phyloP scores from a whole-genome alignment of 2,888 invertebrate genomes.

The Palloptera scutellata region DNA sequence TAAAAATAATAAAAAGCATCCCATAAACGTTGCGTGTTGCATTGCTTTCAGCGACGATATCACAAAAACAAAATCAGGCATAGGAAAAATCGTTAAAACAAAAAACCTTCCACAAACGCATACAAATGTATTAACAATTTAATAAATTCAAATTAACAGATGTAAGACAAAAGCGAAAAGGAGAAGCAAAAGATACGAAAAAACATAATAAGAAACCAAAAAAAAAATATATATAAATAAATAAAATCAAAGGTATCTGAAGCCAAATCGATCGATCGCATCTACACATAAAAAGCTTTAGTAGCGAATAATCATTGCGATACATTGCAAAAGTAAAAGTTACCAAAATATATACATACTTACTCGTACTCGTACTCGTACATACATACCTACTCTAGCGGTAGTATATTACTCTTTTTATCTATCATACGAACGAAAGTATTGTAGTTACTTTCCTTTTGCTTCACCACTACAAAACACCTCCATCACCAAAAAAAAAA shows the following conservation, averaged over 20 bases:
- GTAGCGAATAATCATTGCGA: slow-evolving; percentile 22
- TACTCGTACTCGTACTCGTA: no score
- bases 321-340: slow-evolving; percentile 19
- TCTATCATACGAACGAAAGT: not conserved
- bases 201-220: not conserved
- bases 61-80: slow-evolving; percentile 41
- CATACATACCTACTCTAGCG: no score
- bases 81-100: slow-evolving; percentile 6
- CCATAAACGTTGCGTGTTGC: slow-evolving; percentile 49
- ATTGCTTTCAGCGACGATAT: slow-evolving; percentile 51
- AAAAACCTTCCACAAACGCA: not conserved
- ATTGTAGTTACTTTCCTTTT: not conserved
- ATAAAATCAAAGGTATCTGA: slow-evolving; percentile 2
- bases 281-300: slow-evolving; percentile 23
- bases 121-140: not conserved
- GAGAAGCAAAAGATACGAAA: not conserved
- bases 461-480: not conserved
- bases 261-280: slow-evolving; percentile 22
- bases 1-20: slow-evolving; percentile 44
- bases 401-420: no score
- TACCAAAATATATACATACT: slow-evolving; percentile 15
- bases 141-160: not conserved
- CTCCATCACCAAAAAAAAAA: no score
- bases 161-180: not conserved
- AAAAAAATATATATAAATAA: no score